Evolutionary conservation across 2,113 vertebrate genomes (phyloP).

Genomic region (Vidua macroura): DNA sequence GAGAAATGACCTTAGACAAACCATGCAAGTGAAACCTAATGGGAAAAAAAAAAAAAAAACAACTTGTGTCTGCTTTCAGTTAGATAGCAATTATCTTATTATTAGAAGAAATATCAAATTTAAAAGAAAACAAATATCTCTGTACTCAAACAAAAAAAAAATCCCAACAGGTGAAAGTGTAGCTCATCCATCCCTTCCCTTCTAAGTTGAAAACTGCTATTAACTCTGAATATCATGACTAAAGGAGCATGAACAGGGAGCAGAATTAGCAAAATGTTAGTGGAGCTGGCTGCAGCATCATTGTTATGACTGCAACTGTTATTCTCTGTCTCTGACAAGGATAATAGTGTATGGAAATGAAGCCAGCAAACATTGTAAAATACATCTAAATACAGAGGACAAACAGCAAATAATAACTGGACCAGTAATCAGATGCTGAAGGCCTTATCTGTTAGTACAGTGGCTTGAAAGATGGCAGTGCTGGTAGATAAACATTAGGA

Average conservation of each 20-base stretch:
- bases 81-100: not conserved
- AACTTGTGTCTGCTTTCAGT: not conserved
- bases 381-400: slow-evolving; percentile 39
- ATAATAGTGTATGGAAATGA: slow-evolving; percentile 39
- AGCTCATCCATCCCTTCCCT: not conserved
- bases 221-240: not conserved
- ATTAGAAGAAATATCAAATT: not conserved
- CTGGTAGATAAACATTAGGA: slow-evolving; percentile 63
- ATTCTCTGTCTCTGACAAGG: slow-evolving; percentile 6
- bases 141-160: not conserved
- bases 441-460: slow-evolving; percentile 71
- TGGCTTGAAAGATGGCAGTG: slow-evolving; percentile 55
- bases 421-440: slow-evolving; percentile 47
- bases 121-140: not conserved
- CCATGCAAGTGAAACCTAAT: not conserved
- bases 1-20: not conserved
- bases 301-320: slow-evolving; percentile 18
- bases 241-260: not conserved
- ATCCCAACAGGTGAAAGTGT: not conserved
- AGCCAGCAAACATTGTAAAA: slow-evolving; percentile 57
- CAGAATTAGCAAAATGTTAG: not conserved
- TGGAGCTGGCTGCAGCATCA: not conserved
- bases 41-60: not conserved
- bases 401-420: slow-evolving; percentile 39
- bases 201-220: not conserved